phyloP scores from a whole-genome alignment of 2,888 invertebrate genomes.

The Steromphala cineraria region DNA sequence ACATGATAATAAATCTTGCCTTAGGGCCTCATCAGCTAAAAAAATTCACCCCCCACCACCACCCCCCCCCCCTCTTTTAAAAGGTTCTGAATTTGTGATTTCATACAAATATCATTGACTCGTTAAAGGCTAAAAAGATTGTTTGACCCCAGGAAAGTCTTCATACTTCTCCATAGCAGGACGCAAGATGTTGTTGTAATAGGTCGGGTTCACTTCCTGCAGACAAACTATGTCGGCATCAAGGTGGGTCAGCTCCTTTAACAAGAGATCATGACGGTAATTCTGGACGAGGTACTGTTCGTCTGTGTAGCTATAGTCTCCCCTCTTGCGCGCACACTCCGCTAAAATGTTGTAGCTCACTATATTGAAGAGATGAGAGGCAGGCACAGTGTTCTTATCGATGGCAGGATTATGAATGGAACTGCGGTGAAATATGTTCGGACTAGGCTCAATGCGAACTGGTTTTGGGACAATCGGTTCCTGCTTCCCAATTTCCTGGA shows the following conservation, averaged over 20 bases:
- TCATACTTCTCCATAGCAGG: constrained; percentile 62
- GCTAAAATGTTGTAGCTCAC: constrained; percentile 73
- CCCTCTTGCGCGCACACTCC: constrained; percentile 63
- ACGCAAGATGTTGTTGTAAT: constrained; percentile 52
- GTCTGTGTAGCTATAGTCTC: constrained; percentile 60
- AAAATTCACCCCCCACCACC: no score
- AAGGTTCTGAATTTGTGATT: no score
- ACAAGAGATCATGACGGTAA: constrained; percentile 62
- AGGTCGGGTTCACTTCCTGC: constrained; percentile 70
- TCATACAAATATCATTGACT: no score
- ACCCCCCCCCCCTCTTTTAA: no score
- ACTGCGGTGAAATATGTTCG: constrained; percentile 48
- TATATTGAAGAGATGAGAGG: constrained; percentile 62
- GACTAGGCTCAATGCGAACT: neutral
- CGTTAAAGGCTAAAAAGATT: no score
- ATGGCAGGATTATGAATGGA: constrained; percentile 55
- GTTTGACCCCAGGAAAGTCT: no score
- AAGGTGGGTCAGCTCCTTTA: constrained; percentile 67
- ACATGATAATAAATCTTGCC: no score
- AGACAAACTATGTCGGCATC: constrained; percentile 73
- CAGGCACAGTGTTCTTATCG: constrained; percentile 33
- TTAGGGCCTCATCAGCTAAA: no score
- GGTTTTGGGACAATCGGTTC: neutral
- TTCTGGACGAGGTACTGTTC: constrained; percentile 55
- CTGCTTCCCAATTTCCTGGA: neutral